phyloP scores from a whole-genome alignment of 2,797 vertebrate genomes.

The Crocodylus rhombifer region DNA sequence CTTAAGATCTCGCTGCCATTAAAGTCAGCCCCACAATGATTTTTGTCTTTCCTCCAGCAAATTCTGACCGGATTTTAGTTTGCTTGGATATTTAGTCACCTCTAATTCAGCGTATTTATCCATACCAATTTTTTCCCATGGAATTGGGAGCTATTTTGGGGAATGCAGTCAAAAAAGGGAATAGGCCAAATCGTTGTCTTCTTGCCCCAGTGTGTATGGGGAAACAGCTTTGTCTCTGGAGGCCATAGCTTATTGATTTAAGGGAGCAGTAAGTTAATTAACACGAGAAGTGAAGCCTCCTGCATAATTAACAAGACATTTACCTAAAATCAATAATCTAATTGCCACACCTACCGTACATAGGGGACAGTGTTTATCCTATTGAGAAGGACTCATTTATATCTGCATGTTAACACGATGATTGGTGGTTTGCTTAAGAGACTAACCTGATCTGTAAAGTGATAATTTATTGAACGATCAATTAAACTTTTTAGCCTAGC shows the following conservation, averaged over 20 bases:
- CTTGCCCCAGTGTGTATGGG: neutral
- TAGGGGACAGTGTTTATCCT: slow-evolving; percentile 78
- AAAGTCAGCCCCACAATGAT: neutral
- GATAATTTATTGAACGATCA: slow-evolving; percentile 87
- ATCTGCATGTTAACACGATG: slow-evolving; percentile 82
- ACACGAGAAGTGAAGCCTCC: slow-evolving; percentile 83
- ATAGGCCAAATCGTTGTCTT: neutral
- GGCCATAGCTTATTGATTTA: slow-evolving; percentile 83
- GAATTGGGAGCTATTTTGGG: neutral
- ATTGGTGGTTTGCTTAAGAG: slow-evolving; percentile 82
- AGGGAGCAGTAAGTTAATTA: slow-evolving; percentile 87
- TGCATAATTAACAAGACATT: slow-evolving; percentile 89
- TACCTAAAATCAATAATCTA: slow-evolving; percentile 90
- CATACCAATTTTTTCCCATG: fast-evolving
- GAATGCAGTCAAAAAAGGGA: neutral
- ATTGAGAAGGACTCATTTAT: slow-evolving; percentile 83
- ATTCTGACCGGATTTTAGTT: neutral
- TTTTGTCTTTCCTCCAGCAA: neutral
- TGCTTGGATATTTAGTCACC: neutral
- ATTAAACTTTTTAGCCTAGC: slow-evolving; percentile 80
- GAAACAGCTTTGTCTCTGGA: slow-evolving; percentile 71
- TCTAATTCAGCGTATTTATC: neutral
- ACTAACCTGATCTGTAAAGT: slow-evolving; percentile 83
- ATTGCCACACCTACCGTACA: slow-evolving; percentile 86
- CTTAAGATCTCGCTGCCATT: neutral